These are phyloP conservation scores for Leptopilina syphax DNA, from an alignment of 2,888 invertebrate species.

Conservation along the genomic window DNA sequence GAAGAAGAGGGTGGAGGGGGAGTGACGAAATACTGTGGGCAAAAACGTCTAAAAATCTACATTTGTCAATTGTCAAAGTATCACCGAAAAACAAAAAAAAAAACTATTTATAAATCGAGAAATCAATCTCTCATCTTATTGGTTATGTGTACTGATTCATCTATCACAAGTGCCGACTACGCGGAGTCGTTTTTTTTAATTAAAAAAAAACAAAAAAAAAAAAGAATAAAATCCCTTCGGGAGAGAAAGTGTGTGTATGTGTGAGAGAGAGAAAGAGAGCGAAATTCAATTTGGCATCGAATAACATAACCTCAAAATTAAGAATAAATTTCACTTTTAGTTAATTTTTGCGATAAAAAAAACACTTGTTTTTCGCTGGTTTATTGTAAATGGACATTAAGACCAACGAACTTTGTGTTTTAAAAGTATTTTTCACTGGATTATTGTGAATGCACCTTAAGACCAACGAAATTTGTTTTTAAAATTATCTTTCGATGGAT, in stretches of 20 bases:
- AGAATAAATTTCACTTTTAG: too few species aligned
- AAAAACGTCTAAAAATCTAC: constrained; percentile 22
- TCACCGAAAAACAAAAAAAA: neutral
- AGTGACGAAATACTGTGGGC: constrained; percentile 13
- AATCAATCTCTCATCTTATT: constrained; percentile 12
- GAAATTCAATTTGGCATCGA: neutral
- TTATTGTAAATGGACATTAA: too few species aligned
- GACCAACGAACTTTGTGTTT: too few species aligned
- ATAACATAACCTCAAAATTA: neutral
- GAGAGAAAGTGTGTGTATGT: neutral
- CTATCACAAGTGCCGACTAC: constrained; percentile 33
- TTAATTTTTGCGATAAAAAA: too few species aligned
- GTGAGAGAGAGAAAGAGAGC: neutral
- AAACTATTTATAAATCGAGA: neutral
- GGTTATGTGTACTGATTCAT: constrained; percentile 32
- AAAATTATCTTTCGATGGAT: too few species aligned
- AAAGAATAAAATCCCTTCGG: neutral
- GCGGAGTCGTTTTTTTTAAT: constrained; percentile 10
- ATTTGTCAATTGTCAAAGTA: too few species aligned
- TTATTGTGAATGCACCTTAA: too few species aligned
- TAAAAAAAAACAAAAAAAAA: neutral
- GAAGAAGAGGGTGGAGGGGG: neutral
- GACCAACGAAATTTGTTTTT: too few species aligned
- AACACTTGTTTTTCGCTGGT: too few species aligned
- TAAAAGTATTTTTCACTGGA: too few species aligned